A percentile compares a stretch with the other conserved stretches of the same genome.
phyloP scores from a whole-genome alignment of 2,888 invertebrate species.

The Synergus umbraculus region DNA sequence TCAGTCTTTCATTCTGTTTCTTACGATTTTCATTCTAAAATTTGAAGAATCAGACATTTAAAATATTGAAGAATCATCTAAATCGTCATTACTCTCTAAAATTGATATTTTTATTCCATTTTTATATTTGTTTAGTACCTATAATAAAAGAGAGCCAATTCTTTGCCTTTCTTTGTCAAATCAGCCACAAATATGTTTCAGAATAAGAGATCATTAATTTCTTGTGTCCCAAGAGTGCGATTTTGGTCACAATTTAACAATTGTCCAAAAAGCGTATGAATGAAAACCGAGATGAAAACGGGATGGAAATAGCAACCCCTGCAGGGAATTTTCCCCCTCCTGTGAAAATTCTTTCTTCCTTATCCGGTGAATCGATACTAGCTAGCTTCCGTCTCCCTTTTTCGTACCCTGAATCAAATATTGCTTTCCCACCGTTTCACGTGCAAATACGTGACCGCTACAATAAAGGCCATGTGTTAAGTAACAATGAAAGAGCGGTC shows the following conservation, averaged over 20 bases:
- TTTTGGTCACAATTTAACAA: conserved; percentile 7
- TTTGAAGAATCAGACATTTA: no score
- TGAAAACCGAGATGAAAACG: background rate
- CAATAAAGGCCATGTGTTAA: background rate
- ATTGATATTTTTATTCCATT: background rate
- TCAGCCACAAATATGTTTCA: background rate
- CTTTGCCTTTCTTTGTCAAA: conserved; percentile 7
- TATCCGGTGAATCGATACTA: background rate
- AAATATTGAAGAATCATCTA: no score
- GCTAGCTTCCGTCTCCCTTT: conserved; percentile 1
- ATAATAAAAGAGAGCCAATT: background rate
- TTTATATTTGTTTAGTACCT: background rate
- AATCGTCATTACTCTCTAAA: no score
- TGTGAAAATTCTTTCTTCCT: background rate
- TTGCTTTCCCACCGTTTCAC: background rate
- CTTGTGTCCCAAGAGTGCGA: background rate
- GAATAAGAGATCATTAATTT: conserved; percentile 7
- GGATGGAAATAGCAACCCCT: background rate
- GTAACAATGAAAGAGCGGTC: background rate
- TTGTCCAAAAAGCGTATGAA: background rate
- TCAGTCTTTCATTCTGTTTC: background rate
- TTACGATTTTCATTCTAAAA: background rate
- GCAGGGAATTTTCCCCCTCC: conserved; percentile 3
- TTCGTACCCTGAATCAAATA: background rate
- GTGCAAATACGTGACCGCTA: background rate